Percentiles rank a stretch among this genome's conserved stretches.
phyloP scores from a whole-genome alignment of 30 jellyfish, hydroid and myxozoan species.

The Catostylus mosaicus region DNA sequence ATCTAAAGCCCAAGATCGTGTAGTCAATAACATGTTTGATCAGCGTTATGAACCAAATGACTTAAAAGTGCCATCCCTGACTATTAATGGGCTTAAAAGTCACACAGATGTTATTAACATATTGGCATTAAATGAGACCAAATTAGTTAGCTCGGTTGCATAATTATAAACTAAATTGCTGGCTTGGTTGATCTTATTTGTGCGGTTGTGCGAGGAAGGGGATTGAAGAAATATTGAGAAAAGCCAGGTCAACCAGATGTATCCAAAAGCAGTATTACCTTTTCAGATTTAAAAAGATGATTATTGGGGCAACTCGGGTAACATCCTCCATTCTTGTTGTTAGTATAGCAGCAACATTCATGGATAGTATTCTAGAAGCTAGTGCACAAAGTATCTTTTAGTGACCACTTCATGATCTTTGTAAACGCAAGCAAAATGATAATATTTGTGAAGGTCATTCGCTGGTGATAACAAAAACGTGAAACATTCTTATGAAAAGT shows the following conservation, averaged over 20 bases:
- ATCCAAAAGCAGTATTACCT: not conserved
- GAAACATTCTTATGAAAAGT: too few relatives aligned
- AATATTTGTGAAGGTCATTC: too few relatives aligned
- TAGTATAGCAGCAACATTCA: too few relatives aligned
- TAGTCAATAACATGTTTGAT: not conserved
- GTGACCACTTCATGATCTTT: too few relatives aligned
- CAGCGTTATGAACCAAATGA: not conserved
- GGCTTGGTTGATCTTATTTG: not conserved
- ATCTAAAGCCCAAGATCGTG: not conserved
- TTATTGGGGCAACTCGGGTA: too few relatives aligned
- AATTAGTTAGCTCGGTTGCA: not conserved
- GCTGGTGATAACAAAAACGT: too few relatives aligned
- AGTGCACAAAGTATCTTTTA: too few relatives aligned
- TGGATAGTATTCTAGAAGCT: too few relatives aligned
- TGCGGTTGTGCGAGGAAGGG: not conserved
- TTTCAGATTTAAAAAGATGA: not conserved
- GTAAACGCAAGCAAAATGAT: too few relatives aligned
- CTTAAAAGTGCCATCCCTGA: not conserved
- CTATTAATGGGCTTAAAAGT: not conserved
- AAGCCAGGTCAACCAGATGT: not conserved
- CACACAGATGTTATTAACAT: not conserved
- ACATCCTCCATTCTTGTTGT: too few relatives aligned
- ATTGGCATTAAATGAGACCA: not conserved
- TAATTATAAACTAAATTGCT: too few relatives aligned
- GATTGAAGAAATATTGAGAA: not conserved